A percentile compares a stretch with the other conserved stretches of the same genome.
These are phyloP conservation scores for Prionailurus bengalensis DNA, from an alignment of 2,113 vertebrate species.

Conservation along the genomic window DNA sequence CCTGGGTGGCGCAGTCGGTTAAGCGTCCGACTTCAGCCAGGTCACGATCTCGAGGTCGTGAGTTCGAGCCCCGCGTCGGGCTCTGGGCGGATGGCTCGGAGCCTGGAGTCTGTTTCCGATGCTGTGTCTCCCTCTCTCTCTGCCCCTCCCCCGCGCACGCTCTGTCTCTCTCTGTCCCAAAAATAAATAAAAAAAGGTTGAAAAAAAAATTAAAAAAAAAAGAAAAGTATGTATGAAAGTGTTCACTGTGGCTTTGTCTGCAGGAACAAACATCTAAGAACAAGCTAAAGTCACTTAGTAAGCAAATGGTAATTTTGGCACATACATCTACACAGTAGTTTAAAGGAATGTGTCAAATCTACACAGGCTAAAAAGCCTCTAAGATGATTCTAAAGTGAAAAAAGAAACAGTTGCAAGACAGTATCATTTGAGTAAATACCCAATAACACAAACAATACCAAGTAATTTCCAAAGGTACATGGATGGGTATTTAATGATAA, in stretches of 20 bases:
- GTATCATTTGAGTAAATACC: not conserved
- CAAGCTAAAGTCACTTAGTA: not conserved
- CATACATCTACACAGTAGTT: not conserved
- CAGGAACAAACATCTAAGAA: not conserved
- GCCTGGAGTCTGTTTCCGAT: no score
- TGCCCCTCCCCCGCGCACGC: no score
- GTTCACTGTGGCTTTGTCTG: not conserved
- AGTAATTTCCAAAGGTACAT: not conserved
- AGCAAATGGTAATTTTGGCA: not conserved
- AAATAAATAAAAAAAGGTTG: no score
- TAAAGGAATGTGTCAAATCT: not conserved
- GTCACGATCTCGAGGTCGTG: no score
- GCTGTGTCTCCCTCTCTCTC: no score
- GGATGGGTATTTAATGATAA: not conserved
- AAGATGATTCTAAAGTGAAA: constrained; percentile 1
- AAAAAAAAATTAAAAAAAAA: not conserved
- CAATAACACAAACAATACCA: not conserved
- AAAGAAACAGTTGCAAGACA: not conserved
- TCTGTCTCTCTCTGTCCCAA: no score
- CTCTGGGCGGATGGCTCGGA: no score
- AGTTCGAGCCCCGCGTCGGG: no score
- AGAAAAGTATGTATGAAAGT: not conserved
- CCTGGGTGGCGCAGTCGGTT: no score
- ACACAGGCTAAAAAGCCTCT: not conserved
- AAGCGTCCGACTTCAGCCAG: no score